phyloP scores from a whole-genome alignment of 2,113 vertebrate species.

The Bubalus kerabau region DNA sequence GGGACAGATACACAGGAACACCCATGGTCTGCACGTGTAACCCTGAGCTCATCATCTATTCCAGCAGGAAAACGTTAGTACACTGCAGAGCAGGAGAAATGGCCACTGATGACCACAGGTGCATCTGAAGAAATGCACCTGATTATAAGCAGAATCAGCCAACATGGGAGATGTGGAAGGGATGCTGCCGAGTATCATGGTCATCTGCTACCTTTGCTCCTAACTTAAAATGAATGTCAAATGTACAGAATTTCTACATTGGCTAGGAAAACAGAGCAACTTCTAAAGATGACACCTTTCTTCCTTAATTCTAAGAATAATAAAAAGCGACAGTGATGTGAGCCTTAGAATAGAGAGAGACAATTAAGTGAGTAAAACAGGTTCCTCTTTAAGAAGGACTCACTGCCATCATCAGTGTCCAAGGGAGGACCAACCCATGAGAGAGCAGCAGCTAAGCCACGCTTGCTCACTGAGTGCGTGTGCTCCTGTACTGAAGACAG shows the following conservation, averaged over 20 bases:
- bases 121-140: neutral
- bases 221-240: neutral
- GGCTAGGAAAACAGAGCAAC: neutral
- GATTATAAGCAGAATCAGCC: no score
- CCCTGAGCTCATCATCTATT: neutral
- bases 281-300: neutral
- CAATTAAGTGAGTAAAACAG: neutral
- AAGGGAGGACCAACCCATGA: neutral
- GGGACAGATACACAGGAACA: neutral
- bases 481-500: neutral
- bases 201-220: no score
- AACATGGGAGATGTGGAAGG: neutral
- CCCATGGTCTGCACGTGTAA: rapidly evolving
- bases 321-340: neutral
- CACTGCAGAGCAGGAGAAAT: neutral
- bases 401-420: no score
- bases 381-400: neutral
- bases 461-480: rapidly evolving
- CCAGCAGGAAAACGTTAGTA: neutral
- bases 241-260: neutral
- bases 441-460: neutral
- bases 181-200: neutral
- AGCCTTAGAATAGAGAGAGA: neutral
- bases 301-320: neutral
- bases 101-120: neutral